Base-by-base conservation (phyloP, 1,140 invertebrate species). In the Zelostemma sp. region DNA sequence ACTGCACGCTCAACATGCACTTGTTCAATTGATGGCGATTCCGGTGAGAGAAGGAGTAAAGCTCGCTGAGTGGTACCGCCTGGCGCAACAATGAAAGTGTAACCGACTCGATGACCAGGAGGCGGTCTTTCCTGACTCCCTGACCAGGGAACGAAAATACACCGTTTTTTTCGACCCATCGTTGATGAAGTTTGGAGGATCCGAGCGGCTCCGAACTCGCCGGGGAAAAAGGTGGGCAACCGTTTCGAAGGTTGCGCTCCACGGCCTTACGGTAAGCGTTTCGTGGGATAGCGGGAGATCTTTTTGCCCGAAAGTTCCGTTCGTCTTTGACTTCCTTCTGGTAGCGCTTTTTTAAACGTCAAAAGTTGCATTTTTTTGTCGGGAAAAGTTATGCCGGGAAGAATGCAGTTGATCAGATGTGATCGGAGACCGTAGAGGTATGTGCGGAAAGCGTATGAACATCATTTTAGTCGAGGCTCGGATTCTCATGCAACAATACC, bases 391-490 rank as follows among this genome's bases (percentile, higher is more conserved):
- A n/a, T n/a, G n/a, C n/a, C n/a, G n/a, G 28, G 33, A 14, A 55
- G 50, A 50, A 18, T 50, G 9, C 50, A 43, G 12, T 28, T 3
- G 12, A 38, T n/a, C 57, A 57, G 48, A 41, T 64, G 66, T 38
- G 72, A 71, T 73, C 79, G 75, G 73, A 63, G 64, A 76, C 63
- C 80, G 79, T 83, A 76, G 81, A 76, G 63, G 71, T 73, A 78
- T 80, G 78, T 80, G 78, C 75, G 78, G 79, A 83, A 83, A 83
- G 81, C 81, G 81, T 81, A 75, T 35, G 73, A 80, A 73, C 66
- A 75, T 76, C 64, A 71, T 66, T 76, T 73, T 71, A 74, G 21
- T 31, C 21, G 50, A 6, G n/a, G 38, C 31, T 62, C 18, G 12
- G 46, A 12, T 72, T 54, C 40, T 33, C 60, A 58, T 46, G 43